phyloP scores from a whole-genome alignment of 2,888 invertebrate genomes.

The Chamaedrilus cognettii region DNA sequence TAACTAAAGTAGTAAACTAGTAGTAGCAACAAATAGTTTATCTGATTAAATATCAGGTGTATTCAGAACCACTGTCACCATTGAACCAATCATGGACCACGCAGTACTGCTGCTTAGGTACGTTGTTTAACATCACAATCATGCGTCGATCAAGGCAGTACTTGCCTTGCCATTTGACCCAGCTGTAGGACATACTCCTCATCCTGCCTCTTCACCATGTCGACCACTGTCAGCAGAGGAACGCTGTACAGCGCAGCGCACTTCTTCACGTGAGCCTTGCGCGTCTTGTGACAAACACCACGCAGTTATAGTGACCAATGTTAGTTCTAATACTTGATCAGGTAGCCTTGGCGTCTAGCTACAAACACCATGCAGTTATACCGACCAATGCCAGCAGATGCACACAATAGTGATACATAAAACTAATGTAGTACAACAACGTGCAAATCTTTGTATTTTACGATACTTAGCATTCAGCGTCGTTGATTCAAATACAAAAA shows the following conservation, averaged over 20 bases:
- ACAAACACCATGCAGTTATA: not conserved
- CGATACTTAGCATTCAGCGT: no score
- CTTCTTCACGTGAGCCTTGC: slow-evolving; percentile 1
- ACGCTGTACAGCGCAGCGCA: not conserved
- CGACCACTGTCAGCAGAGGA: not conserved
- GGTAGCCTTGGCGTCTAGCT: not conserved
- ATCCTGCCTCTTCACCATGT: slow-evolving; percentile 1
- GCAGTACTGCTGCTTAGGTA: no score
- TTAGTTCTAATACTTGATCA: no score
- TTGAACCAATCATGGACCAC: no score
- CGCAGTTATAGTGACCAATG: not conserved
- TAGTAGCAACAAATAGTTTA: no score
- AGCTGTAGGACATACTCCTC: not conserved
- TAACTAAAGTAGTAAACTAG: no score
- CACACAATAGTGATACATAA: no score
- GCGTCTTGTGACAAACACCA: not conserved
- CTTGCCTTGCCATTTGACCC: not conserved
- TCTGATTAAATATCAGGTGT: no score
- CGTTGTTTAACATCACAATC: not conserved
- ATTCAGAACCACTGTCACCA: no score
- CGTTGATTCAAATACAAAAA: no score
- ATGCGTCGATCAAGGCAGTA: not conserved
- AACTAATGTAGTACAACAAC: no score
- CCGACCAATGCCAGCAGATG: not conserved
- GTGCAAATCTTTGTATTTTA: no score